Conservation (phyloP, 2,888 invertebrate species). For the Cyclophora punctaria region DNA sequence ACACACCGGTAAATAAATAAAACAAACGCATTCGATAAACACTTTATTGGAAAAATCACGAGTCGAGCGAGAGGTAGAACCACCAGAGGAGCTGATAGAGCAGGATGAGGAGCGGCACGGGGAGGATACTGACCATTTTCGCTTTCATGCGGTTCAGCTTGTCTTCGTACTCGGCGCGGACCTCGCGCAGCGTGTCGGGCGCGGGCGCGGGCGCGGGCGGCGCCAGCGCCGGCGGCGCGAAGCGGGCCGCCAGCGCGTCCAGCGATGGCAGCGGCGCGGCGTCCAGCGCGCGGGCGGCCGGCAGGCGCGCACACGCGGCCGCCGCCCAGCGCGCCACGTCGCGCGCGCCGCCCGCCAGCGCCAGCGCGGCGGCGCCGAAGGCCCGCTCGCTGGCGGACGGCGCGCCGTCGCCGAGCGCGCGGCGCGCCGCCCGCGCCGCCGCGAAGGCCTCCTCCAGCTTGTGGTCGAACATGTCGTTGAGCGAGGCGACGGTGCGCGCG, state of each 20-base stretch:
- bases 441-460: no score
- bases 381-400: no score
- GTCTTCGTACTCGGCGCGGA: slow-evolving; percentile 80
- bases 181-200: slow-evolving; percentile 62
- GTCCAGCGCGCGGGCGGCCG: no score
- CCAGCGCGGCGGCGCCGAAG: no score
- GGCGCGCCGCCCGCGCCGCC: no score
- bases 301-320: no score
- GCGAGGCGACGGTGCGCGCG: no score
- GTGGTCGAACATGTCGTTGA: no score
- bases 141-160: slow-evolving; percentile 86
- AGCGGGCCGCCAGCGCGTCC: slow-evolving; percentile 52
- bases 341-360: no score
- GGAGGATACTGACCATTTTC: slow-evolving; percentile 83
- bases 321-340: no score
- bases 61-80: slow-evolving; percentile 59
- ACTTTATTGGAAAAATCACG: slow-evolving; percentile 52
- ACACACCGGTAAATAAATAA: slow-evolving; percentile 47
- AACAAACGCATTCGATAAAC: slow-evolving; percentile 55
- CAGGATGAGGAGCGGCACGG: slow-evolving; percentile 62
- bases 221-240: slow-evolving; percentile 20
- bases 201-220: slow-evolving; percentile 16
- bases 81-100: slow-evolving; percentile 69
- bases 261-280: slow-evolving; percentile 46
- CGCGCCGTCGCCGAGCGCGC: no score